Evolutionary conservation across 2,113 vertebrate species (phyloP), one percentile per base, ranked within the genome.

Genomic region (Guaruba guarouba): DNA sequence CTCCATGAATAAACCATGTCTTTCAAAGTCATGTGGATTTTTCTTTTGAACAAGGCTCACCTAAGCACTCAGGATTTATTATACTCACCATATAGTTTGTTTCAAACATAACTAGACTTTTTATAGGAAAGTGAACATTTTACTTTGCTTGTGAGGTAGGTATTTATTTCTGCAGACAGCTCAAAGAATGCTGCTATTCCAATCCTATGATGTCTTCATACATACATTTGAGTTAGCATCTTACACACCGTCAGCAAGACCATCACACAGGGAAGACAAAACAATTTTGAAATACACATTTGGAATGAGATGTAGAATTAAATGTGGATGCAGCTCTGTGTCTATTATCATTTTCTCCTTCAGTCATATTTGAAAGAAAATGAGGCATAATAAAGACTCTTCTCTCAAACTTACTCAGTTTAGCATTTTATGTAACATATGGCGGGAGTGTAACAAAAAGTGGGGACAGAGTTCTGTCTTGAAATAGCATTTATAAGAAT

Each of bases 141-240:
- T 87, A 48, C 69, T 97, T 95, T 92, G 83, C 66, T 97, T 73
- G 14, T 76, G 73, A 96, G 63, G 74, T 86, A 88, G 96, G 80
- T 97, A 84, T 91, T 95, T 94, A 93, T 93, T 97, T 97, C 96
- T 96, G 75, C 92, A 96, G 79, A 85, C 54, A 93, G 59, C 90
- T 94, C 92, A 94, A 93, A 92, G 80, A 92, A 92, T 63, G 77
- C 57, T 44, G 19, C 82, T 94, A 41, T 89, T 96, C 55, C 86
- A 92, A 33, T 71, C 69, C 87, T 81, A 46, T 90, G 75, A 57
- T 6, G 33, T 84, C 57, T 94, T 95, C 96, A 88, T 84, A 48
- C 86, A 80, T 85, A 85, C 61, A 78, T 93, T 84, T 94, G 43
- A 92, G 31, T 95, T 91, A 92, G 83, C 88, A 93, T 86, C 78